Percentiles rank a stretch among this genome's conserved stretches.
Evolutionary conservation across 2,888 invertebrate species (phyloP).

Genomic region (Coleophora flavipennella): DNA sequence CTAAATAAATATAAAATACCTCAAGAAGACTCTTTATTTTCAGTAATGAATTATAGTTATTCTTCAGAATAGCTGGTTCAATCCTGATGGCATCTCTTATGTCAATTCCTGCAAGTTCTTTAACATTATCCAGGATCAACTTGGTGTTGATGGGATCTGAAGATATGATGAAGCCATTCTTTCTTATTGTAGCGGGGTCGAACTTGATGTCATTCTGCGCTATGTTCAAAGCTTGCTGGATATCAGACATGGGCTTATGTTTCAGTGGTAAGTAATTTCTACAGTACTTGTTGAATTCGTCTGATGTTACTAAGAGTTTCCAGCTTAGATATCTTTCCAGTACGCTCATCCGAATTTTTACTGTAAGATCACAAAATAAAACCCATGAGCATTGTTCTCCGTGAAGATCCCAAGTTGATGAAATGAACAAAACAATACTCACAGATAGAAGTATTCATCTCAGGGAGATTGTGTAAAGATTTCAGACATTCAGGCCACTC

Average conservation of each 20-base stretch:
- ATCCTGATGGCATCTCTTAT: constrained; percentile 65
- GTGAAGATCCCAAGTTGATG: no score
- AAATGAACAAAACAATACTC: constrained; percentile 21
- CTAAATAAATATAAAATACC: constrained; percentile 32
- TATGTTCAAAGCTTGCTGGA: constrained; percentile 69
- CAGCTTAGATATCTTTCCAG: constrained; percentile 48
- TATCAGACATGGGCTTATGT: constrained; percentile 54
- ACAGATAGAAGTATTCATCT: constrained; percentile 44
- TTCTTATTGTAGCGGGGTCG: constrained; percentile 60
- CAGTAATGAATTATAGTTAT: constrained; percentile 66
- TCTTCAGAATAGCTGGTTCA: constrained; percentile 77
- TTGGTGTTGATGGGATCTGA: constrained; percentile 72
- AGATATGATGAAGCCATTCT: constrained; percentile 73
- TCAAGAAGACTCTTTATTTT: constrained; percentile 71
- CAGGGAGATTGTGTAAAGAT: constrained; percentile 30
- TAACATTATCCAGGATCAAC: constrained; percentile 68
- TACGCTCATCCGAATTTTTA: constrained; percentile 48
- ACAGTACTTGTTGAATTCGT: constrained; percentile 49
- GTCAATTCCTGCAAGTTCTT: constrained; percentile 66
- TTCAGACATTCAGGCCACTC: constrained; percentile 45
- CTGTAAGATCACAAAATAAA: constrained; percentile 37
- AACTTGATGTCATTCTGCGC: constrained; percentile 72
- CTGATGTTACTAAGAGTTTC: constrained; percentile 41
- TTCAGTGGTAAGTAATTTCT: constrained; percentile 47
- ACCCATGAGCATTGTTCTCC: no score